Conservation (phyloP, 2,888 invertebrate genomes). For the Rosalia funebris region DNA sequence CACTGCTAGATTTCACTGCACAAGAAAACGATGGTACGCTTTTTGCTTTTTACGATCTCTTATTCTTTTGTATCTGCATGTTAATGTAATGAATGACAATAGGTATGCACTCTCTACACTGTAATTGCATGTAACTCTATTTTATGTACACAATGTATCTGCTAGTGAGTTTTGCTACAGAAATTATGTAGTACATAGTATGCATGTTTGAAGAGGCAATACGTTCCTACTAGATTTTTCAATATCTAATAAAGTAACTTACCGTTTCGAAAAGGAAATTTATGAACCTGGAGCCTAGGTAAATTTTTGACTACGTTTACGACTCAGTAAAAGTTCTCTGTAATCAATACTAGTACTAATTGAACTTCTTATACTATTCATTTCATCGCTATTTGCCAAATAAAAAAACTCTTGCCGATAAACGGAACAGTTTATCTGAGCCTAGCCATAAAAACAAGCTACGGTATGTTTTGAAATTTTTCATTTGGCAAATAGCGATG, state of each 20-base stretch:
- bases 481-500: too few relatives aligned
- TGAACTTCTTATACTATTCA: constrained; percentile 24
- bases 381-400: too few relatives aligned
- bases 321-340: constrained; percentile 10
- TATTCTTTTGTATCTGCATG: constrained; percentile 8
- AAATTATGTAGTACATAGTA: too few relatives aligned
- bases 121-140: not conserved
- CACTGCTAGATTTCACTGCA: constrained; percentile 65
- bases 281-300: not conserved
- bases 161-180: too few relatives aligned
- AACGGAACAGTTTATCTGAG: too few relatives aligned
- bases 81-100: not conserved
- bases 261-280: not conserved
- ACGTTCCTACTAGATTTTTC: too few relatives aligned
- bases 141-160: too few relatives aligned
- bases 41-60: not conserved
- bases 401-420: too few relatives aligned
- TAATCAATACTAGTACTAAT: constrained; percentile 34
- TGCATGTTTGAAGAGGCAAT: too few relatives aligned
- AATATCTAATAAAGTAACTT: not conserved
- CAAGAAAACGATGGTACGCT: constrained; percentile 66
- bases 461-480: too few relatives aligned
- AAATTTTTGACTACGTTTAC: constrained; percentile 19
- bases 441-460: too few relatives aligned
- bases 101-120: not conserved